Conservation (phyloP, 2,888 invertebrate species). For the Hartigia nigra region DNA sequence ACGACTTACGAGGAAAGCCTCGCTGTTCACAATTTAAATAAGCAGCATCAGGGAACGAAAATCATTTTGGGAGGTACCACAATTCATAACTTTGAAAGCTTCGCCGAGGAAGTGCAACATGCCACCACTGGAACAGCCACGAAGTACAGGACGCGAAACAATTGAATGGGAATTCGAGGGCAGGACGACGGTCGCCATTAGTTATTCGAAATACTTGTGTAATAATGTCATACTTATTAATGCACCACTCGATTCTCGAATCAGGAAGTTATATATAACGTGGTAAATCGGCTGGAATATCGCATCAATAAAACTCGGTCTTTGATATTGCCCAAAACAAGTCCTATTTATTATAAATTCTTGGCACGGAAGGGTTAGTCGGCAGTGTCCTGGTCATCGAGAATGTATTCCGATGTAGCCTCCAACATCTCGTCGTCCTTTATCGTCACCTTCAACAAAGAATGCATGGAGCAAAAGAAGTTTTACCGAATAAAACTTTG, state of each 20-base stretch:
- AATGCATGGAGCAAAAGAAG: background rate
- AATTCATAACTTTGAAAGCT: constrained; percentile 88
- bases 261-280: background rate
- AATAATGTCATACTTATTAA: background rate
- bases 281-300: background rate
- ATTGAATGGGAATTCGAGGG: constrained; percentile 31
- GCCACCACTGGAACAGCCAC: constrained; percentile 76
- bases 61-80: constrained; percentile 92
- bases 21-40: constrained; percentile 84
- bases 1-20: constrained; percentile 96
- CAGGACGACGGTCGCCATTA: background rate
- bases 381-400: constrained; percentile 44
- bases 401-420: constrained; percentile 40
- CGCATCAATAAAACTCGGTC: background rate
- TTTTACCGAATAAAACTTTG: background rate
- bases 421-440: constrained; percentile 42
- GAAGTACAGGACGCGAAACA: constrained; percentile 69
- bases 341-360: background rate
- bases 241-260: background rate
- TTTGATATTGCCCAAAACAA: background rate
- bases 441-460: constrained; percentile 55
- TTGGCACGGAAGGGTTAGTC: constrained; percentile 15
- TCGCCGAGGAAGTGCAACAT: constrained; percentile 79
- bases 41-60: constrained; percentile 78
- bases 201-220: background rate